Conservation (phyloP, 2,797 vertebrate species). For the Diplodus puntazzo region DNA sequence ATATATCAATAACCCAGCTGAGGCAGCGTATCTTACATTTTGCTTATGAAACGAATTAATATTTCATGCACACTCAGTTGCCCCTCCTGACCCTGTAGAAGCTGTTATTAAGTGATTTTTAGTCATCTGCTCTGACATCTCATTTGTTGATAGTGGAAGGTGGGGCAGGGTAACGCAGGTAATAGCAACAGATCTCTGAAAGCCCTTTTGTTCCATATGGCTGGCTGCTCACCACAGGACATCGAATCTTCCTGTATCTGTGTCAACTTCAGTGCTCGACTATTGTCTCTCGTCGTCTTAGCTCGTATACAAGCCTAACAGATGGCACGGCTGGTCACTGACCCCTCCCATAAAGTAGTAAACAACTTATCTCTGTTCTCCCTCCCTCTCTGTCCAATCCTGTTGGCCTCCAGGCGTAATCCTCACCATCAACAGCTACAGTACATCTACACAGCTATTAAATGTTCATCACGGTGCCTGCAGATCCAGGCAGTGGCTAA, state of each 20-base stretch:
- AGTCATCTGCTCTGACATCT: constrained; percentile 14
- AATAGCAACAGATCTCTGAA: constrained; percentile 59
- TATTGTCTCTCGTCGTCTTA: constrained; percentile 63
- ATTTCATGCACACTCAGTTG: constrained; percentile 7
- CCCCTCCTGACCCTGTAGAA: constrained; percentile 19
- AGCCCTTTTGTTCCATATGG: constrained; percentile 68
- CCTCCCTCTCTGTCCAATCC: constrained; percentile 55
- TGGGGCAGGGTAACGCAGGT: constrained; percentile 51
- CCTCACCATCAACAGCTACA: constrained; percentile 49
- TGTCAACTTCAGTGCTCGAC: constrained; percentile 44
- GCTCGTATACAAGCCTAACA: constrained; percentile 61
- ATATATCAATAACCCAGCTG: background rate
- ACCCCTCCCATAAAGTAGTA: constrained; percentile 74
- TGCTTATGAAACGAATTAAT: background rate
- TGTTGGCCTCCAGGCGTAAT: constrained; percentile 61
- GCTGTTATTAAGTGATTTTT: constrained; percentile 14
- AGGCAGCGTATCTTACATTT: background rate
- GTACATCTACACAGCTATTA: constrained; percentile 31
- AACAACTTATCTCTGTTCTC: constrained; percentile 72
- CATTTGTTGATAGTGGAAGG: constrained; percentile 27
- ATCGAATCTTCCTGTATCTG: constrained; percentile 60
- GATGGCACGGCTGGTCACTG: constrained; percentile 71
- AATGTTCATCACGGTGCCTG: constrained; percentile 13
- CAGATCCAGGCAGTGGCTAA: constrained; percentile 6
- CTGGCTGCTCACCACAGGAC: constrained; percentile 58